Evolutionary conservation across 1,140 invertebrate species (phyloP).

Genomic region (Drosophila punjabiensis): DNA sequence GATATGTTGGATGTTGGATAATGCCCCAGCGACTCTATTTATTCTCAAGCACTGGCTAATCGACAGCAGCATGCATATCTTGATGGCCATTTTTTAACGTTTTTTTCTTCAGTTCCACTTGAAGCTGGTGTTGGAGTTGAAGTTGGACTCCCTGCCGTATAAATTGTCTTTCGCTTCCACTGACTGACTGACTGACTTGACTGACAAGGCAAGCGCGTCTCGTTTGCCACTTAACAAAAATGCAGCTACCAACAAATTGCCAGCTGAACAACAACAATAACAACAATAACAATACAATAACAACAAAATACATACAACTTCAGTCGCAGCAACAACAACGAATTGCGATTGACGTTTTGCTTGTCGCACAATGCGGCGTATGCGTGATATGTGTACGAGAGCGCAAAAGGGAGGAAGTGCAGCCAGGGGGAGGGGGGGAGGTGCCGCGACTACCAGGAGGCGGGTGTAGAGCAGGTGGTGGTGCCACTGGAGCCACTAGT

Average conservation of each 20-base stretch:
- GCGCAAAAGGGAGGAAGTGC: slow-evolving; percentile 30
- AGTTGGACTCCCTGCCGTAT: slow-evolving; percentile 17
- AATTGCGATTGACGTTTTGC: slow-evolving; percentile 64
- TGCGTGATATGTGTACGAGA: slow-evolving; percentile 64
- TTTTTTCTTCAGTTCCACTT: not conserved
- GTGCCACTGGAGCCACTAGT: slow-evolving; percentile 2
- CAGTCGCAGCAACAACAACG: slow-evolving; percentile 17
- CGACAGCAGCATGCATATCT: slow-evolving; percentile 24
- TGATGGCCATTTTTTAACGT: not conserved
- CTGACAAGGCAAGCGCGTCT: slow-evolving; percentile 63
- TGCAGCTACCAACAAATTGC: slow-evolving; percentile 73
- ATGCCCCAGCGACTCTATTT: slow-evolving; percentile 17
- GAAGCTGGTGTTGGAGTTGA: not conserved
- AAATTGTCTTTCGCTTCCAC: slow-evolving; percentile 32
- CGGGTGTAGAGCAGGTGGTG: slow-evolving; percentile 6
- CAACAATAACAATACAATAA: not conserved
- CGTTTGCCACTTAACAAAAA: slow-evolving; percentile 68
- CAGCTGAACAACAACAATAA: slow-evolving; percentile 23
- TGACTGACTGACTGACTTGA: slow-evolving; percentile 47
- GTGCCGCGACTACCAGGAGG: slow-evolving; percentile 7
- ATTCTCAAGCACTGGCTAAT: slow-evolving; percentile 31
- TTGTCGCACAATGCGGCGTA: slow-evolving; percentile 61
- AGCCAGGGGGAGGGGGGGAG: not conserved
- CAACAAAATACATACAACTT: too few species aligned
- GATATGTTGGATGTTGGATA: slow-evolving; percentile 18